Conservation (phyloP, 2,797 vertebrate genomes). For the Enteromius unitaeniatus region DNA sequence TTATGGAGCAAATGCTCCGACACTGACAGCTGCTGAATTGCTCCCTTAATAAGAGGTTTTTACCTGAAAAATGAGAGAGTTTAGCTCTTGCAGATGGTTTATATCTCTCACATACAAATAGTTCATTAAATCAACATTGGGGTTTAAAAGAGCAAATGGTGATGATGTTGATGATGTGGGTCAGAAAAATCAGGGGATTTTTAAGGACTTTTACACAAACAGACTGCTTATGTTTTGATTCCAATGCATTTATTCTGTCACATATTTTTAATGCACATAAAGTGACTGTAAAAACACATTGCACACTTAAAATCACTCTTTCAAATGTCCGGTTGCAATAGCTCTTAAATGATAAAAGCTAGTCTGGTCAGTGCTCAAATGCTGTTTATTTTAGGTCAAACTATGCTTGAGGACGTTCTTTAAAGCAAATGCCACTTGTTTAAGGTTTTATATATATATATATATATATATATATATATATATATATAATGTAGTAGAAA, state of each 20-base stretch:
- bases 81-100: constrained; percentile 19
- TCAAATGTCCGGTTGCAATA: not conserved
- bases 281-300: not conserved
- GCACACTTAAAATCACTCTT: not conserved
- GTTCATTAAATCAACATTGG: not conserved
- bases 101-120: constrained; percentile 18
- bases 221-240: not conserved
- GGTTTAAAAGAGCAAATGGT: constrained; percentile 8
- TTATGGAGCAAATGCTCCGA: constrained; percentile 15
- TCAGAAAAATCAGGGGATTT: not conserved
- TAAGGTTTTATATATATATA: not conserved
- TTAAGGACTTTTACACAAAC: not conserved
- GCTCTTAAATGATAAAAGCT: not conserved
- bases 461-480: no score
- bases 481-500: not conserved
- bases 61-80: constrained; percentile 13
- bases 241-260: not conserved
- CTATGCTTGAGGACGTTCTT: not conserved
- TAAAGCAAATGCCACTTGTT: not conserved
- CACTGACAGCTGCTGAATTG: constrained; percentile 22
- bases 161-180: not conserved
- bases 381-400: not conserved
- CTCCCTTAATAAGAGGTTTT: constrained; percentile 16
- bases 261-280: not conserved
- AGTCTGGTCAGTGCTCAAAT: not conserved